Evolutionary conservation across 1,140 invertebrate genomes (phyloP).

Genomic region (Neodiprion lecontei): DNA sequence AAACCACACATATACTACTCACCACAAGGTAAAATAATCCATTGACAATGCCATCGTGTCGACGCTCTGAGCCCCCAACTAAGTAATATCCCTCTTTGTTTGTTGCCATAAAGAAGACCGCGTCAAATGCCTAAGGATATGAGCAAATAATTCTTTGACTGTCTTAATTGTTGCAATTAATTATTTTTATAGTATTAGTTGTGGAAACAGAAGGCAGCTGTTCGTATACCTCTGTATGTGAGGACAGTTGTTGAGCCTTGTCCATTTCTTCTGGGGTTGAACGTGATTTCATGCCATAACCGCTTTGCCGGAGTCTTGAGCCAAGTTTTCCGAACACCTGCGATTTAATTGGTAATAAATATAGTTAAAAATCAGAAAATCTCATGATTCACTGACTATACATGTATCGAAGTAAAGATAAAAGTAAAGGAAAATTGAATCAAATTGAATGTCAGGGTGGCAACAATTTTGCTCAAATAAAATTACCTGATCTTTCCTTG

Average conservation of each 20-base stretch:
- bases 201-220: background rate
- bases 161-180: background rate
- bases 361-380: background rate
- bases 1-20: slow-evolving; percentile 36
- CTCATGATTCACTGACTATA: background rate
- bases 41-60: slow-evolving; percentile 64
- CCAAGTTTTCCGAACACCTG: background rate
- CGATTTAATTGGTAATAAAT: background rate
- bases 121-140: slow-evolving; percentile 66
- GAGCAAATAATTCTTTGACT: slow-evolving; percentile 7
- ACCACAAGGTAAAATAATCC: slow-evolving; percentile 66
- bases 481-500: background rate
- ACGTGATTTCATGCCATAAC: slow-evolving; percentile 59
- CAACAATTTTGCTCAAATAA: background rate
- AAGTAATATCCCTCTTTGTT: slow-evolving; percentile 62
- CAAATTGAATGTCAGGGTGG: background rate
- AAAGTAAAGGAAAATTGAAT: background rate
- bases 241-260: slow-evolving; percentile 65
- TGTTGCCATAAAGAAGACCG: slow-evolving; percentile 66
- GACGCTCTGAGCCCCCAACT: slow-evolving; percentile 62
- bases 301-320: slow-evolving; percentile 32
- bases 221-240: slow-evolving; percentile 63
- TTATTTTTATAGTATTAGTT: slow-evolving; percentile 8
- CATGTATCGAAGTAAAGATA: background rate
- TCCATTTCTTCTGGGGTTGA: slow-evolving; percentile 63